Evolutionary conservation across 2,888 invertebrate genomes (phyloP).

Genomic region (Alsophila aescularia): DNA sequence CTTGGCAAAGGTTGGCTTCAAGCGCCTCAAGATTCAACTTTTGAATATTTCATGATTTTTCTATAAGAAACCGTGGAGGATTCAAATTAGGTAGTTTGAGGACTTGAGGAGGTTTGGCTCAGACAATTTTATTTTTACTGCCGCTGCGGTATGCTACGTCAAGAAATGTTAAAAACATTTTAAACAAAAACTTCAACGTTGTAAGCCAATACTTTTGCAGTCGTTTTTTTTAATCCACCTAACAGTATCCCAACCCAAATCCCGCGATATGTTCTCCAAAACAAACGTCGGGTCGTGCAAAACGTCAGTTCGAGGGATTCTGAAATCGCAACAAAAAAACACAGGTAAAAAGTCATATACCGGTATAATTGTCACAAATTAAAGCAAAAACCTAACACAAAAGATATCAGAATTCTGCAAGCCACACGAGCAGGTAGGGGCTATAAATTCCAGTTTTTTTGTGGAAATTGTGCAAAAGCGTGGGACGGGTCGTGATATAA

Average conservation of each 20-base stretch:
- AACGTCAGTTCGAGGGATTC: conserved; percentile 69
- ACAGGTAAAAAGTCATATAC: conserved; percentile 85
- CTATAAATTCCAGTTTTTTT: conserved; percentile 71
- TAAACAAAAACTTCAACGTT: conserved; percentile 30
- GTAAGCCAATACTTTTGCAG: conserved; percentile 42
- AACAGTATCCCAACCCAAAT: conserved; percentile 66
- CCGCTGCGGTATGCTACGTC: neutral
- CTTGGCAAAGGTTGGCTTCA: conserved; percentile 40
- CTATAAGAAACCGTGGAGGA: conserved; percentile 28
- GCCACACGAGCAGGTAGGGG: conserved; percentile 84
- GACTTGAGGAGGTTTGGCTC: neutral
- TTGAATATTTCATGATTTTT: conserved; percentile 18
- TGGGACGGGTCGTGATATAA: conserved; percentile 76
- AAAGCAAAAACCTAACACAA: conserved; percentile 79
- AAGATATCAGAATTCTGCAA: conserved; percentile 84
- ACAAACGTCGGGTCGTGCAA: conserved; percentile 77
- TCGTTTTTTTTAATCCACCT: conserved; percentile 48
- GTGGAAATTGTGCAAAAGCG: conserved; percentile 79
- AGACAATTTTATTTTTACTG: neutral
- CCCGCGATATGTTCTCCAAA: conserved; percentile 62
- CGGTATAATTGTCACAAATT: conserved; percentile 85
- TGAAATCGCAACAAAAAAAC: conserved; percentile 61
- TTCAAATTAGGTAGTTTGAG: neutral
- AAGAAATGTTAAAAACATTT: neutral
- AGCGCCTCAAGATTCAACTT: conserved; percentile 20